Evolutionary conservation across 53 echinoderm and acorn worm genomes (phyloP).

Genomic region (Echinarachnius parma): DNA sequence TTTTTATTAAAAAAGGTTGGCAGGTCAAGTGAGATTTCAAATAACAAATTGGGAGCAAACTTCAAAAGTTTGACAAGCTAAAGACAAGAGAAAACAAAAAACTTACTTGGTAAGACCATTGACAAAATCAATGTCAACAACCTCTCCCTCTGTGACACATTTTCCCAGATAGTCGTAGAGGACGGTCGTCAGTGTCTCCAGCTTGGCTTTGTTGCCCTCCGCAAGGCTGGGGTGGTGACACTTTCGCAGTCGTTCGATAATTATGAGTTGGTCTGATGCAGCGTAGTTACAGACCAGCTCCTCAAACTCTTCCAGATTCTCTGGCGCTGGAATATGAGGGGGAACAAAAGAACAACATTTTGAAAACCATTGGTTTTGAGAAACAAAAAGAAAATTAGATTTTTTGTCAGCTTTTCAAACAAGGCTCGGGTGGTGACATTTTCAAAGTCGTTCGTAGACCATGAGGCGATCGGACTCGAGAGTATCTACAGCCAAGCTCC

Average conservation of each 20-base stretch:
- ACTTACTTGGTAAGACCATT: slow-evolving; percentile 80
- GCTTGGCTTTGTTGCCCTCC: slow-evolving; percentile 89
- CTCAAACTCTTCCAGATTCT: slow-evolving; percentile 54
- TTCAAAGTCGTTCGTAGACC: too few species aligned
- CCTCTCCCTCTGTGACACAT: slow-evolving; percentile 38
- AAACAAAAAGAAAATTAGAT: neutral
- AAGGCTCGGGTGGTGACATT: too few species aligned
- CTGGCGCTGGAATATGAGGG: too few species aligned
- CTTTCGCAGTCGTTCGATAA: slow-evolving; percentile 73
- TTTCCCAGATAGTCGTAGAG: slow-evolving; percentile 69
- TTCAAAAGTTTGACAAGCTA: too few species aligned
- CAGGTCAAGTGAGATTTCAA: too few species aligned
- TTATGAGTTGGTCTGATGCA: slow-evolving; percentile 49
- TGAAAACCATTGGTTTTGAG: neutral
- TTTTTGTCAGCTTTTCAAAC: too few species aligned
- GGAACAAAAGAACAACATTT: too few species aligned
- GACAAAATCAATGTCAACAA: slow-evolving; percentile 55
- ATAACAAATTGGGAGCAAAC: too few species aligned
- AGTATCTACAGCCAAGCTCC: too few species aligned
- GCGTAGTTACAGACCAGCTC: slow-evolving; percentile 56
- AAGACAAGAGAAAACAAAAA: too few species aligned
- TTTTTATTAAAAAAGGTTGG: too few species aligned
- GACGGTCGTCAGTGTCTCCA: slow-evolving; percentile 64
- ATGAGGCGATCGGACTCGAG: too few species aligned
- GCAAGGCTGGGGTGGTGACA: slow-evolving; percentile 94